Evolutionary conservation across 2,797 vertebrate genomes (phyloP).

Genomic region (Sebastes umbrosus): DNA sequence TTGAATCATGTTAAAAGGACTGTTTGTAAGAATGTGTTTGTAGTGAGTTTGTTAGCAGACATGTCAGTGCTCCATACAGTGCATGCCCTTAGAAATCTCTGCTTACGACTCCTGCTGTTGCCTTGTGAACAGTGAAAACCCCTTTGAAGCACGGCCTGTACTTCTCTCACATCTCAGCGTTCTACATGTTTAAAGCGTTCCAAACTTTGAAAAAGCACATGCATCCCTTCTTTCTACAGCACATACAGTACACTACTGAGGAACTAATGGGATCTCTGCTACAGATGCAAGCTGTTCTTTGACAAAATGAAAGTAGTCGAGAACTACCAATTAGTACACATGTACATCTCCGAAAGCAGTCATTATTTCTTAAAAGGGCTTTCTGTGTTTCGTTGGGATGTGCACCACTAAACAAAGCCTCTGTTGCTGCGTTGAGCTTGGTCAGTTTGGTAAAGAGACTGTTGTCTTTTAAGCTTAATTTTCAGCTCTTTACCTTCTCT

Average conservation of each 20-base stretch:
- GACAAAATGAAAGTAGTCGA: no score
- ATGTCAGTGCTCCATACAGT: neutral
- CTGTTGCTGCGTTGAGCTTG: no score
- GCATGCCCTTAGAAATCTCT: neutral
- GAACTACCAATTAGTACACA: no score
- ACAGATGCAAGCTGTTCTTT: neutral
- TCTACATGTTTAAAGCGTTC: neutral
- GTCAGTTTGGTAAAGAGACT: no score
- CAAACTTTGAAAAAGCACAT: neutral
- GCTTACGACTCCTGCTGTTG: neutral
- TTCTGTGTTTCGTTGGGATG: no score
- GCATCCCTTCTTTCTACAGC: neutral
- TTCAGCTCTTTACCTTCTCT: no score
- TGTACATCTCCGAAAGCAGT: no score
- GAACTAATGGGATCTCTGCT: neutral
- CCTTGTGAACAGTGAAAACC: neutral
- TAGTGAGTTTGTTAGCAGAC: neutral
- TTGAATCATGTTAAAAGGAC: no score
- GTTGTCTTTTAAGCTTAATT: no score
- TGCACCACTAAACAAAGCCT: no score
- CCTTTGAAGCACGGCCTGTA: neutral
- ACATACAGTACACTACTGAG: neutral
- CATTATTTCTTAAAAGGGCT: no score
- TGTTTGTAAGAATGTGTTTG: neutral
- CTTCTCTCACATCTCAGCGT: neutral